A percentile compares a stretch with the other conserved stretches of the same genome.
These are phyloP conservation scores for Dynastes grantii DNA, from an alignment of 2,888 invertebrate genomes.

Conservation along the genomic window DNA sequence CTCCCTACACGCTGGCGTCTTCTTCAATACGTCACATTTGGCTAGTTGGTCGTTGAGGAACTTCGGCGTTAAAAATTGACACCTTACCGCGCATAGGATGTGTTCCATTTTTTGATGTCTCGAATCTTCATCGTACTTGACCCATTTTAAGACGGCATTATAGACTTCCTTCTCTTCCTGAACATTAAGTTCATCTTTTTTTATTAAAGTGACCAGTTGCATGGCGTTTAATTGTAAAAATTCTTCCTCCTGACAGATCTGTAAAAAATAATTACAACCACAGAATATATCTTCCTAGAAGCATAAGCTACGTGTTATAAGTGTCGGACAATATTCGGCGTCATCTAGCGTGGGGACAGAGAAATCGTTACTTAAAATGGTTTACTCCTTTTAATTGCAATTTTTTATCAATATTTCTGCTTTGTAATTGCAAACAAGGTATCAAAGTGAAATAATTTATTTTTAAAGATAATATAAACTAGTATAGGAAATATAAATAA, in stretches of 20 bases:
- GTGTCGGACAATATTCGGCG: too few species aligned
- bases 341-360: too few species aligned
- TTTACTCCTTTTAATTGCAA: too few species aligned
- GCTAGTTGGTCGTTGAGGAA: constrained; percentile 94
- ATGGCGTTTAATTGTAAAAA: constrained; percentile 87
- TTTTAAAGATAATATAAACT: too few species aligned
- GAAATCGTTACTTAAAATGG: too few species aligned
- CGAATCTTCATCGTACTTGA: constrained; percentile 88
- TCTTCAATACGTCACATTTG: constrained; percentile 89
- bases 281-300: too few species aligned
- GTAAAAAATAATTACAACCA: background rate
- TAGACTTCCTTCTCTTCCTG: constrained; percentile 94
- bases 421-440: too few species aligned
- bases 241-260: constrained; percentile 94
- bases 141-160: constrained; percentile 94
- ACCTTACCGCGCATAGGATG: constrained; percentile 90
- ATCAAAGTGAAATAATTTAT: too few species aligned
- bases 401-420: too few species aligned
- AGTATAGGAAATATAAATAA: too few species aligned
- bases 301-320: too few species aligned
- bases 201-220: constrained; percentile 87
- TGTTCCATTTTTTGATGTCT: constrained; percentile 90
- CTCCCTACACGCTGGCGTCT: constrained; percentile 90
- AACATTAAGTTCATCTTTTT: constrained; percentile 93
- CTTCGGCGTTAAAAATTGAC: constrained; percentile 92